Evolutionary conservation across 2,113 vertebrate genomes (phyloP).

Genomic region (Anseranas semipalmata): DNA sequence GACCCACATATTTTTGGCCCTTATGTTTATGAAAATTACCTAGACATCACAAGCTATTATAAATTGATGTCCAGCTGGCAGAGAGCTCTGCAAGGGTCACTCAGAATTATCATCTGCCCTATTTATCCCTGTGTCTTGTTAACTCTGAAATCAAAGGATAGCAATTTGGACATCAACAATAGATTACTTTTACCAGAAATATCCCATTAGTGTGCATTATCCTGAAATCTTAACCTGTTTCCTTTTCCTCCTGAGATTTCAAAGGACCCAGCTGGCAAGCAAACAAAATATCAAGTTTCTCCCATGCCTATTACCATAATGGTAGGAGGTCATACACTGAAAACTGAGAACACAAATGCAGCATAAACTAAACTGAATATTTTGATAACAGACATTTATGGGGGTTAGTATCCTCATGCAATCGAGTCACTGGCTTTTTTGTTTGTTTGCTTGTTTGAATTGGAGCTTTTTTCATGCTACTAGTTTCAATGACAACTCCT

Average conservation of each 20-base stretch:
- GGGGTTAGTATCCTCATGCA: background rate
- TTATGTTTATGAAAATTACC: background rate
- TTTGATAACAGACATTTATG: background rate
- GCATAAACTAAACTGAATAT: background rate
- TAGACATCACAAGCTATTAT: background rate
- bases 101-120: background rate
- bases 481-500: background rate
- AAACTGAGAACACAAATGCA: slow-evolving; percentile 26
- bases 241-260: background rate
- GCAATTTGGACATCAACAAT: slow-evolving; percentile 10
- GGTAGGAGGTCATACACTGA: slow-evolving; percentile 14
- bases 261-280: slow-evolving; percentile 22
- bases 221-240: slow-evolving; percentile 6
- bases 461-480: background rate
- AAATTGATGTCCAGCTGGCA: background rate
- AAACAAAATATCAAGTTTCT: slow-evolving; percentile 22
- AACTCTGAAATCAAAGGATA: slow-evolving; percentile 19
- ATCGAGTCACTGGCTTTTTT: background rate
- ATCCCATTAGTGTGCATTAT: slow-evolving; percentile 53
- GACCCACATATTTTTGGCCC: background rate
- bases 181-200: slow-evolving; percentile 33
- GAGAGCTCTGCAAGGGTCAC: background rate
- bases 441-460: background rate
- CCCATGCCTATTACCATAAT: slow-evolving; percentile 7
- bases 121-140: background rate